Percentiles rank a stretch among this genome's conserved stretches.
These are phyloP conservation scores for Allolobophora icterica DNA, from an alignment of 2,888 invertebrate species.

Conservation along the genomic window DNA sequence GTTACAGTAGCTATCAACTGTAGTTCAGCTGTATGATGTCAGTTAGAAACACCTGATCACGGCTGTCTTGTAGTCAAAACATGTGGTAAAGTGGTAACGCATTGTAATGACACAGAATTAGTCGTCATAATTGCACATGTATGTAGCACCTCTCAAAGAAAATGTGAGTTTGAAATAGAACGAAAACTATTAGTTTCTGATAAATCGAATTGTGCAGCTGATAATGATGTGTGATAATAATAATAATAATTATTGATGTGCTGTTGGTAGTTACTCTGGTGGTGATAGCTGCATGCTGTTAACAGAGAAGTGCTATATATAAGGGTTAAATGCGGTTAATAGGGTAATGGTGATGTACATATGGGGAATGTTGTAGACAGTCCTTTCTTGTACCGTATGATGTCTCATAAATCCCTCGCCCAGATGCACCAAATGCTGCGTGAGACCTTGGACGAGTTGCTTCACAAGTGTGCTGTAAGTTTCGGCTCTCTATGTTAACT, in stretches of 20 bases:
- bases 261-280: not conserved
- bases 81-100: not conserved
- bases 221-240: not conserved
- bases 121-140: not conserved
- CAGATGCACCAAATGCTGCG: constrained; percentile 80
- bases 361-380: constrained; percentile 39
- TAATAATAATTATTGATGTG: no score
- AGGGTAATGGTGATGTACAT: not conserved
- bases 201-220: not conserved
- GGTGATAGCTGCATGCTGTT: not conserved
- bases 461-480: constrained; percentile 59
- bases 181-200: not conserved
- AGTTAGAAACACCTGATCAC: not conserved
- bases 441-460: constrained; percentile 69
- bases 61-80: not conserved
- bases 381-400: constrained; percentile 74
- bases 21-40: not conserved
- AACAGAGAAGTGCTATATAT: not conserved
- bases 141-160: not conserved
- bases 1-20: no score
- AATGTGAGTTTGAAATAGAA: not conserved
- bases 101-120: not conserved
- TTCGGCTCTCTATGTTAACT: not conserved
- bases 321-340: not conserved
- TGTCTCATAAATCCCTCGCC: constrained; percentile 78